Base-by-base conservation (phyloP, 1,140 invertebrate genomes). In the Papilio dardanus region DNA sequence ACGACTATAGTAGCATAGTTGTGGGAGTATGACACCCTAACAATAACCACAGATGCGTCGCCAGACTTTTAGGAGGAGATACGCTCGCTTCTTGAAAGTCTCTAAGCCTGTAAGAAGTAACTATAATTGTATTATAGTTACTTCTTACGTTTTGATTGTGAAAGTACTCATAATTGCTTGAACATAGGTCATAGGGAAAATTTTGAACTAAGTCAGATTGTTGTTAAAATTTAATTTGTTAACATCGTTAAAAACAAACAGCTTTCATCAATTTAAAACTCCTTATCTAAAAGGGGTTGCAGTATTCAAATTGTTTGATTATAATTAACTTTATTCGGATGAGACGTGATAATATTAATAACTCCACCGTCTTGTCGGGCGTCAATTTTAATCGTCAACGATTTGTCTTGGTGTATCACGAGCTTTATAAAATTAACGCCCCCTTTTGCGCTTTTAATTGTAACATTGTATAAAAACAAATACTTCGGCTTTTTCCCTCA, bases 291-390 rank as follows among this genome's bases (percentile, higher is more conserved):
- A 74, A 76, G 77, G 82, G 85, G 68, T 54, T 79, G 69, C 10
- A 40, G 19, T 79, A 69, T 81, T 79, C 78, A 81, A 86, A 85
- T 83, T 91, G 89, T 91, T 90, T 91, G 89, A 87, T 88, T 88
- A 89, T 91, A 91, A 91, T 91, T 91, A 91, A 88, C 84, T 81
- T 35, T 66, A 83, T 77, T 80, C 58, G 76, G 75, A 69, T 33
- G 46, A 33, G 65, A 33, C 65, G 40, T 69, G 77, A 71, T 79
- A 77, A 82, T 84, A 86, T 88, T 88, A 89, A 89, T 85, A 83
- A 82, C 76, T 82, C 73, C 76, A 69, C 54, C 76, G 82, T 86
- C 86, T 68, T 88, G 89, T 88, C 79, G 77, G 77, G 71, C 82
- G 86, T 91, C 86, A 84, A 65, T 73, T 76, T 33, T 90, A 91